These are phyloP conservation scores for Paratilapia polleni DNA, from an alignment of 2,113 vertebrate species.

Conservation along the genomic window DNA sequence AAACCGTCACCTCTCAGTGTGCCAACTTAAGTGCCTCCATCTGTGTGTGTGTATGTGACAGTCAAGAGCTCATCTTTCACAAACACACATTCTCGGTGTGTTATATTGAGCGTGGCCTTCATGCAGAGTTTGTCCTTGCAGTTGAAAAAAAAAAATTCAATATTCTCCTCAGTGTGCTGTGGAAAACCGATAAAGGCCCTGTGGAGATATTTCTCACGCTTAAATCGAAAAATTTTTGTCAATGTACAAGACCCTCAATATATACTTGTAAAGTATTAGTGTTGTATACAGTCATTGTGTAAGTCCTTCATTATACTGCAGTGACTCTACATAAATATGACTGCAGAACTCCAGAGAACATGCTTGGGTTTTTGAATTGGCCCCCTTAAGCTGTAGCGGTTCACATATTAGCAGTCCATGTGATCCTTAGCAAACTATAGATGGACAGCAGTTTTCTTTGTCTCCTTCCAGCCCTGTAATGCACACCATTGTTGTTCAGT, in stretches of 20 bases:
- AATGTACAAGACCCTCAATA: not conserved
- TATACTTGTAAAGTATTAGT: constrained; percentile 4
- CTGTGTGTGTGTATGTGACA: not conserved
- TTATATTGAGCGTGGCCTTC: constrained; percentile 40
- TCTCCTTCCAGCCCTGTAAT: not conserved
- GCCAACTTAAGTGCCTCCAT: constrained; percentile 19
- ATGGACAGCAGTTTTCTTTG: not conserved
- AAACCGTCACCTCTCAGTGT: constrained; percentile 42
- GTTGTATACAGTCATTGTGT: not conserved
- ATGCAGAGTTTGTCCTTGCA: constrained; percentile 47
- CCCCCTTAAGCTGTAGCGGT: not conserved
- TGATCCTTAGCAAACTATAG: not conserved
- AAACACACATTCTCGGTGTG: not conserved
- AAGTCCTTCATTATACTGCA: not conserved
- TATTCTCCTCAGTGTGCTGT: constrained; percentile 27
- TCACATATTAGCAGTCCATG: not conserved
- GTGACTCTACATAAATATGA: not conserved
- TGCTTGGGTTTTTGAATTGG: not conserved
- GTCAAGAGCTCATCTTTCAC: constrained; percentile 19
- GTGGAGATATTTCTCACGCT: constrained; percentile 1
- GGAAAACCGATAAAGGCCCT: constrained; percentile 1
- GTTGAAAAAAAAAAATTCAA: constrained; percentile 20
- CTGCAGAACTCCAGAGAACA: not conserved
- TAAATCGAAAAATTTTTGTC: not conserved
- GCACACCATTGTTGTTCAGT: not conserved